Base-by-base conservation (phyloP, 1,140 invertebrate species). In the Heliconius hermathena region DNA sequence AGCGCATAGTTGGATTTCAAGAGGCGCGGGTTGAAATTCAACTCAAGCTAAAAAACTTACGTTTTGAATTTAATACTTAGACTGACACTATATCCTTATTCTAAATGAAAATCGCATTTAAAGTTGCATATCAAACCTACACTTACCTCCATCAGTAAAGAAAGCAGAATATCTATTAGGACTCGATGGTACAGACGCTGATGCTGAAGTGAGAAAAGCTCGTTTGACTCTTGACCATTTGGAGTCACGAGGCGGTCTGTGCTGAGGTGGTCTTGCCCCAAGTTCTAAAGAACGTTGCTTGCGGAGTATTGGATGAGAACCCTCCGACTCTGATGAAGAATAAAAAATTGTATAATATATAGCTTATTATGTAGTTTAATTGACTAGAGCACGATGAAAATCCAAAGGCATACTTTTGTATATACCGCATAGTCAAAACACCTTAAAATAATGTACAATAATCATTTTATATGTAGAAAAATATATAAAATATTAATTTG, bases 221-320 rank as follows among this genome's bases (percentile, higher is more conserved):
- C 96, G 95, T 88, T 97, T 97, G 26, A 97, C 96, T 87, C 96
- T 96, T 71, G 95, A 96, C 97, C 97, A 97, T 87, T 97, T 97
- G 72, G 93, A 94, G 74, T 94, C 93, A 6, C 90, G 81, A 26
- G 87, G 85, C n/a, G 89, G 84, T 20, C 91, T 81, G 77, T 89
- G 88, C 82, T 88, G 90, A 1, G 87, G 87, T 20, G 89, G 86
- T n/a, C 88, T 75, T 8, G 89, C 89, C 20, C 90, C 91, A 4
- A 93, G 87, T 77, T 95, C 94, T 77, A 95, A 79, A 22, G 94
- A 95, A 8, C 93, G 88, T 82, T 95, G 93, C 82, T 95, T 95
- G 26, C 92, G 93, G n/a, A 95, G 90, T 22, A 91, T 75, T 9
- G 92, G 92, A 72, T 94, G 93, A 22, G 90, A 88, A n/a, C 91